Conservation (phyloP, 2,113 vertebrate genomes). For the Okapia johnstoni region DNA sequence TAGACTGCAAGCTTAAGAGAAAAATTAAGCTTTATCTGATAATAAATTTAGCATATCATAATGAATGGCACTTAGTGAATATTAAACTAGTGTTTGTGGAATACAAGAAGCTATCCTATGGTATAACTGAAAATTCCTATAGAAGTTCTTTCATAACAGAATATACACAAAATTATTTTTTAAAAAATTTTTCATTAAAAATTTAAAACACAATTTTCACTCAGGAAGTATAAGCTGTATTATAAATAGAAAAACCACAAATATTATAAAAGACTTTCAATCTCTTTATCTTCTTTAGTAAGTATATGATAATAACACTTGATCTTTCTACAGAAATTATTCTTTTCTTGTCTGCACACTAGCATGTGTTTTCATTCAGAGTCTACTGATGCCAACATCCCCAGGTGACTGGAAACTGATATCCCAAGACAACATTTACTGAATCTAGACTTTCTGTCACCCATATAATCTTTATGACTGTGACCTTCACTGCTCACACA, state of each 20-base stretch:
- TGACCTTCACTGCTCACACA: neutral
- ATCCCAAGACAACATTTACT: neutral
- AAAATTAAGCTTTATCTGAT: neutral
- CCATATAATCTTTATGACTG: neutral
- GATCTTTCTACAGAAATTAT: neutral
- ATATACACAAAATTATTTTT: neutral
- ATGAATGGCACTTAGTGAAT: neutral
- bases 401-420: neutral
- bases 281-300: neutral
- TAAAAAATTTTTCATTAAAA: neutral
- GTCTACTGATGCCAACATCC: neutral
- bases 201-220: neutral
- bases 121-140: neutral
- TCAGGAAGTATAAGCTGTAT: neutral
- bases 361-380: neutral
- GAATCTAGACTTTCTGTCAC: neutral
- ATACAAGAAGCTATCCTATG: neutral
- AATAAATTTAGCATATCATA: neutral
- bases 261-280: neutral
- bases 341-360: neutral
- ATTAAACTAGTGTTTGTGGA: neutral
- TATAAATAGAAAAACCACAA: neutral
- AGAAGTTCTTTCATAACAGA: neutral
- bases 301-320: neutral
- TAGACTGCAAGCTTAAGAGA: neutral